These are phyloP conservation scores for Melanostigma gelatinosum DNA, from an alignment of 2,113 vertebrate species.

Conservation along the genomic window DNA sequence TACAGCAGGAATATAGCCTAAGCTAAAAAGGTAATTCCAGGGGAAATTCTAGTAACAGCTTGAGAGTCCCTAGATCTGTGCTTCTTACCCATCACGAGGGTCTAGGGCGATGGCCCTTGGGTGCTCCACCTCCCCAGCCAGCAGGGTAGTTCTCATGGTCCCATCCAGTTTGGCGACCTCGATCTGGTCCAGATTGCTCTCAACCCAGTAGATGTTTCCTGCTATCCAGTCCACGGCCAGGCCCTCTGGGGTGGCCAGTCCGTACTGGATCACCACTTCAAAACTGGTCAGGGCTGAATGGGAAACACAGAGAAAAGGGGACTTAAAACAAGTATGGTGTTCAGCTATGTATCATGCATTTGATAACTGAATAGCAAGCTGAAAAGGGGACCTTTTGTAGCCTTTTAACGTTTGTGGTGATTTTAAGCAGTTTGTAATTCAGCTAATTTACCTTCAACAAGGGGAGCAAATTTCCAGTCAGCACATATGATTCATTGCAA, in stretches of 20 bases:
- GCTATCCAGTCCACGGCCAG: constrained; percentile 98
- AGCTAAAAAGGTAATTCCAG: not conserved
- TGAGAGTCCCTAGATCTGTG: not conserved
- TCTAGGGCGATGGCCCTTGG: constrained; percentile 95
- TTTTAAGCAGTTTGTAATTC: constrained; percentile 6
- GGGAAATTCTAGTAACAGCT: not conserved
- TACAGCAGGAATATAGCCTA: not conserved
- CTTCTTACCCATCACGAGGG: constrained; percentile 91
- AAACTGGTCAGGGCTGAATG: constrained; percentile 92
- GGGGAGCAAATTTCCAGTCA: constrained; percentile 1
- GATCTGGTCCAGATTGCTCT: constrained; percentile 98
- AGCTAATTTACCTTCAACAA: not conserved
- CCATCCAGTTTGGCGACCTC: constrained; percentile 97
- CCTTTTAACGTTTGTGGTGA: not conserved
- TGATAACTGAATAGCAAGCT: not conserved
- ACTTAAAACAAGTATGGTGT: not conserved
- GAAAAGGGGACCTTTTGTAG: not conserved
- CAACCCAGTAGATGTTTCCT: constrained; percentile 99
- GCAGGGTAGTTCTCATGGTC: constrained; percentile 93
- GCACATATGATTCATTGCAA: constrained; percentile 21
- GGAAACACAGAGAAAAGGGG: not conserved
- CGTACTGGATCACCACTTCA: constrained; percentile 97
- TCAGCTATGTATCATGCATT: not conserved
- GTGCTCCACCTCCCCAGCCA: constrained; percentile 97
- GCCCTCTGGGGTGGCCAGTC: constrained; percentile 94